Percentiles rank a stretch among this genome's conserved stretches.
Conservation (phyloP, 2,113 vertebrate species). For the Euleptes europaea region DNA sequence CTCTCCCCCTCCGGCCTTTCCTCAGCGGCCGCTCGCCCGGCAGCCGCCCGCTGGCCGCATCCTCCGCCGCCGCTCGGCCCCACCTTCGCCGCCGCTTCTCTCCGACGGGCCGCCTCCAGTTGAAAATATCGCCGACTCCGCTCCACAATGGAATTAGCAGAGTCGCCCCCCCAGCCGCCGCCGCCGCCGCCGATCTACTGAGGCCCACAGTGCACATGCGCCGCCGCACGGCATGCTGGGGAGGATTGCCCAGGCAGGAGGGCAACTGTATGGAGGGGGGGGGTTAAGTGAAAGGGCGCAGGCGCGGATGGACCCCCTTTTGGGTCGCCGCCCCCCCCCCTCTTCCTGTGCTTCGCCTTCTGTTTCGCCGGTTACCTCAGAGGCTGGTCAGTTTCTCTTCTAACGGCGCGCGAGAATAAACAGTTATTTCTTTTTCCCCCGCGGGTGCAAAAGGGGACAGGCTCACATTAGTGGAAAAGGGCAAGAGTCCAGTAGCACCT, state of each 20-base stretch:
- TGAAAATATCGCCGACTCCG: slow-evolving; percentile 75
- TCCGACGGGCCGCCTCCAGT: slow-evolving; percentile 74
- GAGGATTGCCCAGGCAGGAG: slow-evolving; percentile 51
- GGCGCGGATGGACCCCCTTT: slow-evolving; percentile 41
- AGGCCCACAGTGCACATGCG: slow-evolving; percentile 68
- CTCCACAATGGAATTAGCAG: slow-evolving; percentile 82
- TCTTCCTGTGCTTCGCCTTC: neutral
- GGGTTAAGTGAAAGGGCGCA: slow-evolving; percentile 31
- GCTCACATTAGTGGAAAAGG: too few relatives aligned
- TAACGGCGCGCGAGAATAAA: neutral
- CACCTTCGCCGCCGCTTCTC: slow-evolving; percentile 30
- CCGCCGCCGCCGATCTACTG: neutral
- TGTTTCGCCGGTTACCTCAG: neutral
- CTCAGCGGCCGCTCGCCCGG: slow-evolving; percentile 38
- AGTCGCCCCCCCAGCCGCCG: slow-evolving; percentile 54
- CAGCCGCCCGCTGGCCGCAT: slow-evolving; percentile 53
- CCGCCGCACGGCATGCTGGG: slow-evolving; percentile 67
- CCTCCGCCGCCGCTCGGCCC: slow-evolving; percentile 35
- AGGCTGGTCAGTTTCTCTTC: neutral
- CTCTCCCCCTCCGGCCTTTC: slow-evolving; percentile 37
- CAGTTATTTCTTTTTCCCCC: neutral
- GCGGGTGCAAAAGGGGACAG: too few relatives aligned
- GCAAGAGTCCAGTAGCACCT: too few relatives aligned
- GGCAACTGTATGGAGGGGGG: slow-evolving; percentile 36
- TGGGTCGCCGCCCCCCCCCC: rapidly evolving